phyloP scores from a whole-genome alignment of 1,140 invertebrate species.

The Heliconius melpomene region DNA sequence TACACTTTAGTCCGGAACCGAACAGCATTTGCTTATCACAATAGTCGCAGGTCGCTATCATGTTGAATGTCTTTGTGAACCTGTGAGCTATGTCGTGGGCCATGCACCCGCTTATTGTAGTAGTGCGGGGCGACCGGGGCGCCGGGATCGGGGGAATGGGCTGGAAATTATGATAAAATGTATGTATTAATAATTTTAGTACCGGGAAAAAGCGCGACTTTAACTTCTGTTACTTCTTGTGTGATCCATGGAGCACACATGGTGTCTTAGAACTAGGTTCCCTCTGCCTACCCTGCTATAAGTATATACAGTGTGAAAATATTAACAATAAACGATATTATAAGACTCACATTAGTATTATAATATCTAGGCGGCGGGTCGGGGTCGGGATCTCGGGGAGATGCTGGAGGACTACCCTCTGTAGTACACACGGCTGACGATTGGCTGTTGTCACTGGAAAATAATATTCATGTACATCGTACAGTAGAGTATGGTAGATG shows the following conservation, averaged over 20 bases:
- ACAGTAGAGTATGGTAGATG: no score
- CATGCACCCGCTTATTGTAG: slow-evolving; percentile 86
- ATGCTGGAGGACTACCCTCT: slow-evolving; percentile 59
- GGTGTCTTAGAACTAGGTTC: no score
- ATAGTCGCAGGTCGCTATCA: slow-evolving; percentile 94
- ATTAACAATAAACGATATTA: no score
- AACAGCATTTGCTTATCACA: slow-evolving; percentile 96
- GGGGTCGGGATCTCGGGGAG: slow-evolving; percentile 55
- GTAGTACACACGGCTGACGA: slow-evolving; percentile 57
- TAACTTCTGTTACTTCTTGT: no score
- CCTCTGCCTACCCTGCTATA: no score
- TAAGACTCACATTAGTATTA: slow-evolving; percentile 33
- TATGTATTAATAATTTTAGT: no score
- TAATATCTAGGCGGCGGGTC: slow-evolving; percentile 45
- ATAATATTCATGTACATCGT: not conserved
- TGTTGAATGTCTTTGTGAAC: slow-evolving; percentile 93
- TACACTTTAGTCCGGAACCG: slow-evolving; percentile 92
- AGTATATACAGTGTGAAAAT: no score
- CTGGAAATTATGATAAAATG: no score
- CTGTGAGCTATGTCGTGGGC: slow-evolving; percentile 95
- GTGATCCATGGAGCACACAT: no score
- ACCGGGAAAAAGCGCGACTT: no score
- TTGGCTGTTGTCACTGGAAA: slow-evolving; percentile 67
- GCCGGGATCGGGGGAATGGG: not conserved
- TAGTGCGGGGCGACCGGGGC: slow-evolving; percentile 44